A percentile compares a stretch with the other conserved stretches of the same genome.
phyloP scores from a whole-genome alignment of 2,797 vertebrate genomes.

The Hyperoplus immaculatus region DNA sequence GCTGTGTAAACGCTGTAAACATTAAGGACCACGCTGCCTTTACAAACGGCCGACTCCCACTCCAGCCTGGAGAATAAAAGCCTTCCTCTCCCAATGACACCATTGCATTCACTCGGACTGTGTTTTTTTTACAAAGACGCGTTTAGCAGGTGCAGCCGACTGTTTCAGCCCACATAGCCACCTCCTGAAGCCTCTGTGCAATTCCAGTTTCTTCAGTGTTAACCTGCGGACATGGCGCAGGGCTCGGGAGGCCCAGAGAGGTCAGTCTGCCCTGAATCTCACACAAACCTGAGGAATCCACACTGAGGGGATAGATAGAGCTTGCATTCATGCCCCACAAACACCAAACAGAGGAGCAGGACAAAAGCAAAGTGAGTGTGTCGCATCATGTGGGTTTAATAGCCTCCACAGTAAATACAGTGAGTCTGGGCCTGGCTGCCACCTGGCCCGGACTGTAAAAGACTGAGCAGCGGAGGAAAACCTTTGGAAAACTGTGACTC shows the following conservation, averaged over 20 bases:
- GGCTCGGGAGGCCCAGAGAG: constrained; percentile 26
- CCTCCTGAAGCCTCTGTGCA: constrained; percentile 24
- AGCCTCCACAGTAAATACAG: constrained; percentile 8
- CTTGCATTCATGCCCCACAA: constrained; percentile 19
- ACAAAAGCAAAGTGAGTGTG: not conserved
- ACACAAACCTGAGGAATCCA: constrained; percentile 68
- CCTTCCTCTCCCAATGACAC: constrained; percentile 38
- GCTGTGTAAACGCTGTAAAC: constrained; percentile 67
- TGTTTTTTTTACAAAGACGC: constrained; percentile 35
- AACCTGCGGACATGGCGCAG: constrained; percentile 39
- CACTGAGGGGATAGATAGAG: constrained; percentile 7
- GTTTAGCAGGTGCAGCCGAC: constrained; percentile 32
- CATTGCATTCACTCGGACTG: constrained; percentile 28
- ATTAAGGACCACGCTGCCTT: constrained; percentile 55
- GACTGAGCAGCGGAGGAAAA: constrained; percentile 25
- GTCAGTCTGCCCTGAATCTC: constrained; percentile 57
- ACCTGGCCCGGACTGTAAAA: constrained; percentile 47
- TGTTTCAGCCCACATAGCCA: constrained; percentile 20
- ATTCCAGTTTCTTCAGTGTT: not conserved
- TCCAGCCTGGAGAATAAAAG: constrained; percentile 18
- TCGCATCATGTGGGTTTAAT: constrained; percentile 26
- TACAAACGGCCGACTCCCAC: constrained; percentile 30
- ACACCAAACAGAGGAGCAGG: constrained; percentile 35
- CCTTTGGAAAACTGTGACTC: constrained; percentile 61
- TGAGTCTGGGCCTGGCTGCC: constrained; percentile 40